Percentiles rank a stretch among this genome's conserved stretches.
phyloP scores from a whole-genome alignment of 2,797 vertebrate genomes.

The Agapornis canus region DNA sequence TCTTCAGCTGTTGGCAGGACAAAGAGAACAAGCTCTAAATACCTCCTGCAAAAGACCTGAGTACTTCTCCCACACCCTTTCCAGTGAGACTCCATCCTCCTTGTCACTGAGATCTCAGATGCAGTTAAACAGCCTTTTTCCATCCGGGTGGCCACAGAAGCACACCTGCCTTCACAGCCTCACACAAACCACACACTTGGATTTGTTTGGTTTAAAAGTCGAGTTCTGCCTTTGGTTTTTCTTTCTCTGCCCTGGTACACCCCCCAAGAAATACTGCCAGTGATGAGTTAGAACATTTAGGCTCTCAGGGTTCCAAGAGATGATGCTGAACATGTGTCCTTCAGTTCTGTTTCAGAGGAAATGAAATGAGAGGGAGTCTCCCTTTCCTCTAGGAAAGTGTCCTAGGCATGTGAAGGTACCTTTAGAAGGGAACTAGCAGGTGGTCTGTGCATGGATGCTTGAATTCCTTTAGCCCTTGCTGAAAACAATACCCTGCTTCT shows the following conservation, averaged over 20 bases:
- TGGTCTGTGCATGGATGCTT: background rate
- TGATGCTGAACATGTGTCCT: background rate
- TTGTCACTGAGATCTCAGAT: background rate
- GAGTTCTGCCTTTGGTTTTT: background rate
- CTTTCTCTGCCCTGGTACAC: background rate
- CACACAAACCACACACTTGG: background rate
- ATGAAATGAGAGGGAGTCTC: background rate
- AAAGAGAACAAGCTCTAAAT: background rate
- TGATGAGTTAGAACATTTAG: background rate
- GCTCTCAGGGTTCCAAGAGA: background rate
- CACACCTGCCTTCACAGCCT: background rate
- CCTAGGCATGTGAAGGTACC: background rate
- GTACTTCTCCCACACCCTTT: background rate
- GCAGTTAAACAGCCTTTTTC: background rate
- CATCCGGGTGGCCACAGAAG: background rate
- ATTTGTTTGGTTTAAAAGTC: background rate
- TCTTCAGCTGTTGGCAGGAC: background rate
- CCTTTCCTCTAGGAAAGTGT: background rate
- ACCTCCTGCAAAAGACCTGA: background rate
- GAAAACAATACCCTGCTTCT: background rate
- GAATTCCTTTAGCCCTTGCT: background rate
- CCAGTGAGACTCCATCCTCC: background rate
- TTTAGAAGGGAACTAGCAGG: background rate
- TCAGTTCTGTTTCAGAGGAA: background rate
- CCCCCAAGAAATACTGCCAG: background rate